Evolutionary conservation across 1,140 invertebrate genomes (phyloP).

Genomic region (Pemphigus obesinymphae): DNA sequence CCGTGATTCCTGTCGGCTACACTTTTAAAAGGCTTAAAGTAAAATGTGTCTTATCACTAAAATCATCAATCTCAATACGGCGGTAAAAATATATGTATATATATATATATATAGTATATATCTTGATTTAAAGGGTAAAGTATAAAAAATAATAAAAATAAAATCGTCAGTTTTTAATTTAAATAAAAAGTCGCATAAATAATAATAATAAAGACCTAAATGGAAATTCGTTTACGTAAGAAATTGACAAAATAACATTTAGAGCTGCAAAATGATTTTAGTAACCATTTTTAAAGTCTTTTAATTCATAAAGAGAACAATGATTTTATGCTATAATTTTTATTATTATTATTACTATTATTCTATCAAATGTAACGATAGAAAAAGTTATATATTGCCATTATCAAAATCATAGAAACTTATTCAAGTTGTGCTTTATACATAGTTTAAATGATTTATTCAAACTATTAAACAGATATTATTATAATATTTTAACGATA

Average conservation of each 20-base stretch:
- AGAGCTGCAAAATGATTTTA: background rate
- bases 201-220: background rate
- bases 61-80: conserved; percentile 40
- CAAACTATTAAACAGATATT: background rate
- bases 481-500: background rate
- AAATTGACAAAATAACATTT: background rate
- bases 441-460: background rate
- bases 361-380: background rate
- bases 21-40: conserved; percentile 39
- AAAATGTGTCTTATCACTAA: conserved; percentile 33
- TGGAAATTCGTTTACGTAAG: conserved; percentile 21
- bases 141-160: background rate
- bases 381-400: background rate
- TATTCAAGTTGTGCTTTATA: background rate
- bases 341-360: background rate
- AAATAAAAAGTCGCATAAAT: conserved; percentile 10
- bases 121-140: background rate
- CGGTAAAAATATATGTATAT: background rate
- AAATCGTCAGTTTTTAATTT: conserved; percentile 18
- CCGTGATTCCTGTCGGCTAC: conserved; percentile 26
- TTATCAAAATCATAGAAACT: too few relatives aligned
- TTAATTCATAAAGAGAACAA: background rate
- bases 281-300: background rate
- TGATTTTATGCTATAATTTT: background rate
- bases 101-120: too few relatives aligned